Evolutionary conservation across 1,140 invertebrate genomes (phyloP).

Genomic region (Leucophenga varia): DNA sequence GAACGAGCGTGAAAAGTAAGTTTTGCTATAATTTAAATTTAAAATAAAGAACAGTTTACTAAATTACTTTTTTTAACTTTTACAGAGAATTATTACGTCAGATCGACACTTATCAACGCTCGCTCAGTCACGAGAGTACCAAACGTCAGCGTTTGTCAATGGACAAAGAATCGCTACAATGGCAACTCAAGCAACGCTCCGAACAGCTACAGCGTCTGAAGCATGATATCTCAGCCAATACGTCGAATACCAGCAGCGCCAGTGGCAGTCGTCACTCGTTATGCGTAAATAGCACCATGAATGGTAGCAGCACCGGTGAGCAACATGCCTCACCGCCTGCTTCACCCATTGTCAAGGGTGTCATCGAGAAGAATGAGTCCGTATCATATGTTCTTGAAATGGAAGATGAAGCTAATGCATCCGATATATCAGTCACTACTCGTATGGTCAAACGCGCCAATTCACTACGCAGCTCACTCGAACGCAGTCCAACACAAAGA

Average conservation of each 20-base stretch:
- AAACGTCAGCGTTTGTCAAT: conserved; percentile 75
- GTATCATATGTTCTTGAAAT: conserved; percentile 82
- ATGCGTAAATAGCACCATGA: conserved; percentile 6
- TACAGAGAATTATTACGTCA: conserved; percentile 62
- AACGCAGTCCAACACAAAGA: conserved; percentile 50
- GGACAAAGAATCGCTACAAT: conserved; percentile 84
- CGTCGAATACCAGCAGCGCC: conserved; percentile 16
- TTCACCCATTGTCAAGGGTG: conserved; percentile 71
- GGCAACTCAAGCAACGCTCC: conserved; percentile 77
- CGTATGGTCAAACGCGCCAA: conserved; percentile 62
- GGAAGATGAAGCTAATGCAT: conserved; percentile 68
- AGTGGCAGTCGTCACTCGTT: too few species aligned
- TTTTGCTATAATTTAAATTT: too few species aligned
- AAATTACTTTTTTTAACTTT: conserved; percentile 22
- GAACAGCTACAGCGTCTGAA: conserved; percentile 36
- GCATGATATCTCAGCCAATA: conserved; percentile 25
- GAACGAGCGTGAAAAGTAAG: conserved; percentile 61
- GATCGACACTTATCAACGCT: conserved; percentile 71
- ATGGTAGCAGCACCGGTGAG: conserved; percentile 9
- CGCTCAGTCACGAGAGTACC: conserved; percentile 69
- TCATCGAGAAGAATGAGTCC: conserved; percentile 80
- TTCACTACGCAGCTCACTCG: conserved; percentile 57
- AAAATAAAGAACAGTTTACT: conserved; percentile 4
- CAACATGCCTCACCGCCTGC: conserved; percentile 59
- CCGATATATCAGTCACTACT: conserved; percentile 62